Conservation (phyloP, 2,797 vertebrate genomes). For the Amazonetta brasiliensis region DNA sequence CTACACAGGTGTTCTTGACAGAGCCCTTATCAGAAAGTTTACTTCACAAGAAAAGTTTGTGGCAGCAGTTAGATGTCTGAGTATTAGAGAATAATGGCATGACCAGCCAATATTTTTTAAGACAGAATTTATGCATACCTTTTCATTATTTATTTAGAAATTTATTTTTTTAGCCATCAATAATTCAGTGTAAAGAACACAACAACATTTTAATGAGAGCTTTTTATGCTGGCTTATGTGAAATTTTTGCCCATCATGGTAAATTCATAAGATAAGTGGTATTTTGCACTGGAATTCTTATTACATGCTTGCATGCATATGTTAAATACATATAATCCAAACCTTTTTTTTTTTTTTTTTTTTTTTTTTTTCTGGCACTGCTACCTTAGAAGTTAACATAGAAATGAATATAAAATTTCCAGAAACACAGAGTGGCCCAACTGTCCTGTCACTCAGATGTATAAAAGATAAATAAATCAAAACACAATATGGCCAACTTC, state of each 20-base stretch:
- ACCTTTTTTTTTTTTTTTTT: not conserved
- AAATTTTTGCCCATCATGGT: not conserved
- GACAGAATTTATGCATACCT: not conserved
- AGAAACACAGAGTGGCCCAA: not conserved
- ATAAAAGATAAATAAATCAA: not conserved
- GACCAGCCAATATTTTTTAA: not conserved
- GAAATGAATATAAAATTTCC: not conserved
- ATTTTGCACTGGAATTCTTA: not conserved
- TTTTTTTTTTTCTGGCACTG: not conserved
- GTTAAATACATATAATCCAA: not conserved
- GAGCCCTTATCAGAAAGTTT: not conserved
- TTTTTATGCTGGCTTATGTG: not conserved
- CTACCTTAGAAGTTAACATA: not conserved
- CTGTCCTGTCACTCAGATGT: not conserved
- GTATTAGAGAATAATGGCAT: not conserved
- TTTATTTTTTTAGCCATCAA: not conserved
- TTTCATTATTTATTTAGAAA: not conserved
- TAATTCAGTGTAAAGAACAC: not conserved
- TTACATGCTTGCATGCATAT: not conserved
- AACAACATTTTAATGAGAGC: not conserved
- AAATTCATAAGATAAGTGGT: not conserved
- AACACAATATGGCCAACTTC: not conserved
- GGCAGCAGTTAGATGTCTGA: not conserved
- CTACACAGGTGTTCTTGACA: not conserved
- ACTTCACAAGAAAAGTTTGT: not conserved